phyloP scores from a whole-genome alignment of 2,113 vertebrate genomes.

The Paedocypris sp. region DNA sequence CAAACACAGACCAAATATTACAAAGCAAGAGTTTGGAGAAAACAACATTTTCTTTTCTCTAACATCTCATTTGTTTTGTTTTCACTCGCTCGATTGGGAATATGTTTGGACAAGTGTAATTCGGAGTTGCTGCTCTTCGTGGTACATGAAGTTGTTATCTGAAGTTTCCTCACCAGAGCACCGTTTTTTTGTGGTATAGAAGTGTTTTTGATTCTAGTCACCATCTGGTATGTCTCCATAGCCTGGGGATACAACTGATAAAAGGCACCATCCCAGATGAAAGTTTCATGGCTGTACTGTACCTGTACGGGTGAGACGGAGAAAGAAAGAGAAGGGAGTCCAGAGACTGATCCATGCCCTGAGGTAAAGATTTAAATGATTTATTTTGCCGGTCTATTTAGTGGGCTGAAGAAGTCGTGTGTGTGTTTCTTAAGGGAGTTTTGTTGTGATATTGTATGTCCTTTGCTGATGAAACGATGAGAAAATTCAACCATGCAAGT shows the following conservation, averaged over 20 bases:
- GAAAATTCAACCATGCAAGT: background rate
- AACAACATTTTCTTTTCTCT: slow-evolving; percentile 9
- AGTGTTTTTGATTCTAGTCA: slow-evolving; percentile 31
- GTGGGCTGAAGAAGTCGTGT: background rate
- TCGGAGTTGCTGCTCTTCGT: slow-evolving; percentile 21
- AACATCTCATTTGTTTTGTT: slow-evolving; percentile 14
- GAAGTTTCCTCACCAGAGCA: slow-evolving; percentile 33
- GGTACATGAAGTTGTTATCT: slow-evolving; percentile 31
- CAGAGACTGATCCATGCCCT: slow-evolving; percentile 28
- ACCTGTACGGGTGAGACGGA: slow-evolving; percentile 24
- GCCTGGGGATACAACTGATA: slow-evolving; percentile 30
- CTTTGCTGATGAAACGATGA: background rate
- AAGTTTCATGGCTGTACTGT: slow-evolving; percentile 34
- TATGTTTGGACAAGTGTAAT: slow-evolving; percentile 22
- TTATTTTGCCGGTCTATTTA: slow-evolving; percentile 22
- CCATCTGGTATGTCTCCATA: slow-evolving; percentile 33
- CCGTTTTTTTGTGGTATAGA: slow-evolving; percentile 22
- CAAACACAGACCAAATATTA: slow-evolving; percentile 7
- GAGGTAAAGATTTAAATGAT: slow-evolving; percentile 31
- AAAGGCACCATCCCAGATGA: slow-evolving; percentile 33
- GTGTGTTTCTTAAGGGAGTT: background rate
- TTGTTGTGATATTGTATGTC: slow-evolving; percentile 1
- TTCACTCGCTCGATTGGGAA: slow-evolving; percentile 22
- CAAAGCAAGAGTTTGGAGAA: background rate
- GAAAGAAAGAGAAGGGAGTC: slow-evolving; percentile 16